phyloP scores from a whole-genome alignment of 2,888 invertebrate genomes.

The Erynnis tages region DNA sequence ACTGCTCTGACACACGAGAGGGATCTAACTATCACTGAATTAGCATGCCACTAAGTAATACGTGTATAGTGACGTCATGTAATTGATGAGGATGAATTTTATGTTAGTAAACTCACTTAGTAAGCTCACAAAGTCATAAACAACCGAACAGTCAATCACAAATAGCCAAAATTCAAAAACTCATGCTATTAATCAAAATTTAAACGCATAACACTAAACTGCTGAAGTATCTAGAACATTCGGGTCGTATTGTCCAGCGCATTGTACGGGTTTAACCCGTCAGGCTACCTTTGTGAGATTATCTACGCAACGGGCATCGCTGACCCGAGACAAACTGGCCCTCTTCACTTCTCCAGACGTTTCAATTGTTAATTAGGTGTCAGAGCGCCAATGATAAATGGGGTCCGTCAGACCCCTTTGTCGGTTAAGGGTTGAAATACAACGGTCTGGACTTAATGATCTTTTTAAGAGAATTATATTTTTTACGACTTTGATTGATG shows the following conservation, averaged over 20 bases:
- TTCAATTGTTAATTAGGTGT: slow-evolving; percentile 53
- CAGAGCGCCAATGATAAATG: slow-evolving; percentile 45
- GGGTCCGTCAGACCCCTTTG: slow-evolving; percentile 32
- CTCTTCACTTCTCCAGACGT: slow-evolving; percentile 35
- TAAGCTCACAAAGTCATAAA: no score
- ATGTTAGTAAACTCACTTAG: no score
- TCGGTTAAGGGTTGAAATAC: slow-evolving; percentile 33
- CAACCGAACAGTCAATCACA: no score
- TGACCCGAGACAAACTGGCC: slow-evolving; percentile 32
- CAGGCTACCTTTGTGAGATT: slow-evolving; percentile 33
- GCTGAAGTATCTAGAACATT: no score
- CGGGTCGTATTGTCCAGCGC: slow-evolving; percentile 22
- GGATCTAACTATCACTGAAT: no score
- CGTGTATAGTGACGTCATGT: no score
- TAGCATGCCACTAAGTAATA: no score
- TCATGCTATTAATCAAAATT: no score
- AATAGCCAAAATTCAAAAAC: no score
- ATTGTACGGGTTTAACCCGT: slow-evolving; percentile 28
- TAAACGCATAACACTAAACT: no score
- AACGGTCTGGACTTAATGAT: slow-evolving; percentile 34
- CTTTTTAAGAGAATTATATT: slow-evolving; percentile 29
- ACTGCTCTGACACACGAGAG: no score
- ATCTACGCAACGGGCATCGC: slow-evolving; percentile 27
- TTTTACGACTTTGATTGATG: slow-evolving; percentile 24
- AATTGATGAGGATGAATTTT: no score